Evolutionary conservation across 2,113 vertebrate genomes (phyloP).

Genomic region (Scopus umbretta): DNA sequence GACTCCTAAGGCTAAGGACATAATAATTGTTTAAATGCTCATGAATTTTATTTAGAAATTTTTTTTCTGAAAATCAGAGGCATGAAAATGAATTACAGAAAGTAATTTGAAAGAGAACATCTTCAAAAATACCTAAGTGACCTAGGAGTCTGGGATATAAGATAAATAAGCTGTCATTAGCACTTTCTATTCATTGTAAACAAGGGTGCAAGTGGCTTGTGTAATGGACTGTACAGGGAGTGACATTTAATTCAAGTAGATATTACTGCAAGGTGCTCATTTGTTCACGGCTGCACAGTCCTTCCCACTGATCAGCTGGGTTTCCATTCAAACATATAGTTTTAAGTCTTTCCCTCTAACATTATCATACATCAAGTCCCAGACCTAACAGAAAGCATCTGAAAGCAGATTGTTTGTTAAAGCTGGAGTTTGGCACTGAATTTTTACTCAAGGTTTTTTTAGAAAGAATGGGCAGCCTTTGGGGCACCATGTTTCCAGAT

Average conservation of each 20-base stretch:
- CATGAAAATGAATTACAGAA: background rate
- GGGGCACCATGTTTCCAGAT: background rate
- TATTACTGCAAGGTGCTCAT: background rate
- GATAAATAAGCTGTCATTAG: background rate
- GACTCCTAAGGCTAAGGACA: slow-evolving; percentile 7
- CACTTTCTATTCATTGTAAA: background rate
- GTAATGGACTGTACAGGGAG: background rate
- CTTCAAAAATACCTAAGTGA: background rate
- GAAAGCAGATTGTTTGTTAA: background rate
- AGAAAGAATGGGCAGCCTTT: background rate
- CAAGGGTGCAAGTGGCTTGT: background rate
- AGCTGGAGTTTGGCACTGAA: background rate
- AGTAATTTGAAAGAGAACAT: background rate
- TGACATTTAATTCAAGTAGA: background rate
- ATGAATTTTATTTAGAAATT: background rate
- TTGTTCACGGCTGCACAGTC: background rate
- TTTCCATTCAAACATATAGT: background rate
- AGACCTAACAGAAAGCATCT: background rate
- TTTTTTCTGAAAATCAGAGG: background rate
- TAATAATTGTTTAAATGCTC: slow-evolving; percentile 9
- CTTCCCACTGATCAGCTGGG: background rate
- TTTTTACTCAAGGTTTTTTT: background rate
- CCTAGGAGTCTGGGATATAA: background rate
- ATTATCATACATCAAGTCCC: background rate
- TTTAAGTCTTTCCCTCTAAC: background rate